Percentiles rank a stretch among this genome's conserved stretches.
Conservation (phyloP, 2,113 vertebrate genomes). For the Myrmecophaga tridactyla region DNA sequence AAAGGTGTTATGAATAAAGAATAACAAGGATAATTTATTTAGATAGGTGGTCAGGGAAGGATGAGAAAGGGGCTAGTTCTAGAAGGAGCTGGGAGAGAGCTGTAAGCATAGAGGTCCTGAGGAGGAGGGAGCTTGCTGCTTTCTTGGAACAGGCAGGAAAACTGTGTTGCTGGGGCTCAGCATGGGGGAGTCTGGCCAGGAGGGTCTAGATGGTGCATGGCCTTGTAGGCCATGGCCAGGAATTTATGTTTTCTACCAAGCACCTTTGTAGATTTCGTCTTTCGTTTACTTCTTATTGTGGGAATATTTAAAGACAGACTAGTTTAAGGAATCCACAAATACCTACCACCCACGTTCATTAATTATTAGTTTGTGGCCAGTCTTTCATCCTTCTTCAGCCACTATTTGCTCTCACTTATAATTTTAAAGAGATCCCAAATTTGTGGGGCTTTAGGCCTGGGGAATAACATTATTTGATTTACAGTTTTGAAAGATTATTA, state of each 20-base stretch:
- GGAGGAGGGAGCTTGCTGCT: not conserved
- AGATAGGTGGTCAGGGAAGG: not conserved
- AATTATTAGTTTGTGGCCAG: not conserved
- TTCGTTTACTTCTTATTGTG: not conserved
- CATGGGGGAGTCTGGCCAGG: not conserved
- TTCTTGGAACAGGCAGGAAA: not conserved
- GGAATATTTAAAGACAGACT: not conserved
- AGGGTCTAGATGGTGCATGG: rapidly evolving
- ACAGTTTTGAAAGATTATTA: not conserved
- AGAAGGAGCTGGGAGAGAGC: not conserved
- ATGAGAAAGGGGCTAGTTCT: not conserved
- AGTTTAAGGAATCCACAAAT: not conserved
- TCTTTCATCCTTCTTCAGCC: not conserved
- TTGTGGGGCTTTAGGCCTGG: constrained; percentile 19
- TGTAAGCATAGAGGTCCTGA: not conserved
- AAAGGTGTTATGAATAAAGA: not conserved
- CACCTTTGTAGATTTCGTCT: not conserved
- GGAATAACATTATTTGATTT: not conserved
- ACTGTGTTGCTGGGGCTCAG: not conserved
- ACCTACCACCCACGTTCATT: not conserved
- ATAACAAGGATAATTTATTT: not conserved
- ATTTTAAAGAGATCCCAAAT: not conserved
- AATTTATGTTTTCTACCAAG: not conserved
- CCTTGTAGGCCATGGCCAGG: not conserved
- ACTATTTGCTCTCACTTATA: not conserved